Base-by-base conservation (phyloP, 2,797 vertebrate genomes). In the Melanogrammus aeglefinus region DNA sequence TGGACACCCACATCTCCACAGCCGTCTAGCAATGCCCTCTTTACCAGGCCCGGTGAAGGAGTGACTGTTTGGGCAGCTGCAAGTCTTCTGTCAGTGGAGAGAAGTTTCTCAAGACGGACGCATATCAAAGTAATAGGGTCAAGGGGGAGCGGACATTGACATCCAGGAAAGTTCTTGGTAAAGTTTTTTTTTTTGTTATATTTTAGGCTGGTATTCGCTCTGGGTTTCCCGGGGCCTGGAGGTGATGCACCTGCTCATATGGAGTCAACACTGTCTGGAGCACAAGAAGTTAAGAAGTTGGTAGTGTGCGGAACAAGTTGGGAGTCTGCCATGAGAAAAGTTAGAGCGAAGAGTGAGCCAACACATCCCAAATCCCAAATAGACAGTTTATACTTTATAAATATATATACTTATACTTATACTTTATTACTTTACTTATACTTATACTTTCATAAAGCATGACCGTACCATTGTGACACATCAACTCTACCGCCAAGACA, bases 1-100 rank as follows among this genome's bases (percentile, higher is more conserved):
- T 85, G 88, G 87, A 88, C 88, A 86, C 89, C 87, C 87, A 87
- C 86, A 87, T 84, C 89, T 86, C 88, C 88, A 87, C 87, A 88
- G 87, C 87, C 85, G 85, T 88, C 87, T 84, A 86, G 89, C 82
- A 87, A 86, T 88, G 87, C 89, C 85, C 84, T 86, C 90, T 92
- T 93, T 89, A 93, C 94, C 91, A 92, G 81, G 84, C 41, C 41
- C 78, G 86, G 84, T 80, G 88, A 87, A 87, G 16, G 75, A 74
- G 69, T 31, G 75, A 63, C n/a, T 73, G 76, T 78, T 57, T 81
- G 86, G 87, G 87, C 83, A 87, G 88, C 81, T 88, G 91, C 86
- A 89, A 82, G 82, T 90, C 88, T 74, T 41, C n/a, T 87, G 86
- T 88, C 78, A 83, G 41, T 14, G 41, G 41, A 44, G 41, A 87